Evolutionary conservation across 2,113 vertebrate genomes (phyloP).

Genomic region (Hypanus sabinus): DNA sequence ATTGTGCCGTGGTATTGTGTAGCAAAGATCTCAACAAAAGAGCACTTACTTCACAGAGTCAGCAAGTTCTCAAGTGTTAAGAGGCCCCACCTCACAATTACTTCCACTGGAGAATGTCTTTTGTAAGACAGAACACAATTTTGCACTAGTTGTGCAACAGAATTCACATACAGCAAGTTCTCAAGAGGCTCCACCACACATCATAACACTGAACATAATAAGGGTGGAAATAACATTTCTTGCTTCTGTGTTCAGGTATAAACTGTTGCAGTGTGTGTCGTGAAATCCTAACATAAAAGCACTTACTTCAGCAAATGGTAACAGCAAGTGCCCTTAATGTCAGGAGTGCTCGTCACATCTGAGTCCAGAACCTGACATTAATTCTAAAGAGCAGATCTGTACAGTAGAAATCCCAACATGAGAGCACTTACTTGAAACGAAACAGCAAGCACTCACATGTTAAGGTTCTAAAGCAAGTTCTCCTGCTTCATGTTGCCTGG

Average conservation of each 20-base stretch:
- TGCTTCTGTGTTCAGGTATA: neutral
- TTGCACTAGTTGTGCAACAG: neutral
- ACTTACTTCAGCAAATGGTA: constrained; percentile 11
- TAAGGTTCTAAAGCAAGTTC: constrained; percentile 29
- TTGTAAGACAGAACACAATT: too few species aligned
- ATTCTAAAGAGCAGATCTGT: neutral
- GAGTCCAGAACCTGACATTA: neutral
- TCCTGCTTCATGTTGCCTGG: too few species aligned
- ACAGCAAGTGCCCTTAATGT: constrained; percentile 1
- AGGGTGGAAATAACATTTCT: too few species aligned
- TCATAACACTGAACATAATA: too few species aligned
- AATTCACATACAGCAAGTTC: constrained; percentile 14
- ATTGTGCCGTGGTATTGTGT: too few species aligned
- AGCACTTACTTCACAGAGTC: too few species aligned
- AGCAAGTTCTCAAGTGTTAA: too few species aligned
- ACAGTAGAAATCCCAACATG: constrained; percentile 35
- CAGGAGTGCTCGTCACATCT: neutral
- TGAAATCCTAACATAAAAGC: constrained; percentile 31
- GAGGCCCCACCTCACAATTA: too few species aligned
- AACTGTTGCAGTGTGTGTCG: neutral
- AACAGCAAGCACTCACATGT: constrained; percentile 25
- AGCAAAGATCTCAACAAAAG: too few species aligned
- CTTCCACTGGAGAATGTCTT: too few species aligned
- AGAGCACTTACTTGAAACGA: constrained; percentile 33
- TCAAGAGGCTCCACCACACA: constrained; percentile 15